Evolutionary conservation across 2,113 vertebrate species (phyloP), one percentile per base, ranked within the genome.

Genomic region (Xerus inauris): DNA sequence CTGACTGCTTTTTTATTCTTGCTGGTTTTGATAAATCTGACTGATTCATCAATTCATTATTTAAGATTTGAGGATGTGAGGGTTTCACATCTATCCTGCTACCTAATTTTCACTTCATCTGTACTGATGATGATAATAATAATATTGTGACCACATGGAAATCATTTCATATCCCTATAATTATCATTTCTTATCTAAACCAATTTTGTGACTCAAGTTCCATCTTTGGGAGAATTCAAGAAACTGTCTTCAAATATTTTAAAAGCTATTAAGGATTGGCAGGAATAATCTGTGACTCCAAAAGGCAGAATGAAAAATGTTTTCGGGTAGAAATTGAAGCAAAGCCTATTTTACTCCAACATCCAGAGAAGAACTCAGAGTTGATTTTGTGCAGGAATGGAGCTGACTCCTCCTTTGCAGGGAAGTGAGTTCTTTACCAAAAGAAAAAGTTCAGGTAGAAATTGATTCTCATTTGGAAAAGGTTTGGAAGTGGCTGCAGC

Each of bases 21-120:
- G 28, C 11, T 67, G 12, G 82, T 92, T 92, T 90, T 88, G n/a
- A 81, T 64, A 40, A 88, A 38, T 91, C 9, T 10, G 59, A 49
- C 35, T 77, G 64, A 95, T 24, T 40, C 47, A 87, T 69, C 45
- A 73, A 59, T 14, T 71, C 76, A 77, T 81, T 90, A 73, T 81
- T 90, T 88, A 65, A 92, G 5, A 89, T 40, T 79, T 20, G n/a
- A 96, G 10, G 65, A 79, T 8, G 26, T 86, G 11, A 97, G 59
- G 10, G 6, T 77, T 88, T 86, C 28, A 22, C 9, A 92, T 94
- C 30, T 88, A 90, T n/a, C 16, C 57, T 91, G 28, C 14, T 67
- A 12, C 47, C n/a, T 89, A 77, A 88, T 91, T 82, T 96, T 91
- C 26, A 83, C 24, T 92, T 45, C 51, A 81, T 47, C 19, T 67